Evolutionary conservation across 2,888 invertebrate species (phyloP), one percentile per base, ranked within the genome.

Genomic region (Mechanitis messenoides): DNA sequence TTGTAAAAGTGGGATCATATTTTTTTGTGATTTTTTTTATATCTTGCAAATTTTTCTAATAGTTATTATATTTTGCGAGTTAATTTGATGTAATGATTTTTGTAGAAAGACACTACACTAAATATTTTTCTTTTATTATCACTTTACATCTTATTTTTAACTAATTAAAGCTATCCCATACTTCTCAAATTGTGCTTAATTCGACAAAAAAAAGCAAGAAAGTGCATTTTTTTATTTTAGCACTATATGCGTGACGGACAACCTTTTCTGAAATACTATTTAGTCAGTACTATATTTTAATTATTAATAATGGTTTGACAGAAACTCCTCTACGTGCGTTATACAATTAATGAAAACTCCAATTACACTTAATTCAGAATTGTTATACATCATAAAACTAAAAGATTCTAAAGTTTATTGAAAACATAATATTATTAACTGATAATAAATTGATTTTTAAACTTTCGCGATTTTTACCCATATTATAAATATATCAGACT

Each of bases 141-240:
- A 66, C 74, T 79, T 81, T 77, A 84, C 76, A 80, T 65, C 73
- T 81, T 79, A 81, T 68, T 69, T 77, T 82, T 71, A 72, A 78
- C 87, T 90, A 89, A 83, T 90, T 90, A 90, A 90, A 90, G 89
- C 90, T 90, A 88, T 89, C 88, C 89, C 90, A 88, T 88, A 86
- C 83, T 83, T 87, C 73, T 84, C 76, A 78, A 78, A 78, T 84
- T 76, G 87, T 88, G 87, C 85, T 82, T 75, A 77, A 73, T 79
- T 79, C 72, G 76, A 79, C 68, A 68, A 77, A 73, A 42, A 20
- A 80, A 84, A 83, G 83, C 83, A 72, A 76, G 75, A 56, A 61
- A 59, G 68, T 63, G 57, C 60, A 58, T 50, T 59, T 28, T 60
- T 46, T 42, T 42, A 33, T 64, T 33, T 63, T 57, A 62, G 54